These are phyloP conservation scores for Mimumesa dahlbomi DNA, from an alignment of 2,888 invertebrate genomes.

Conservation along the genomic window DNA sequence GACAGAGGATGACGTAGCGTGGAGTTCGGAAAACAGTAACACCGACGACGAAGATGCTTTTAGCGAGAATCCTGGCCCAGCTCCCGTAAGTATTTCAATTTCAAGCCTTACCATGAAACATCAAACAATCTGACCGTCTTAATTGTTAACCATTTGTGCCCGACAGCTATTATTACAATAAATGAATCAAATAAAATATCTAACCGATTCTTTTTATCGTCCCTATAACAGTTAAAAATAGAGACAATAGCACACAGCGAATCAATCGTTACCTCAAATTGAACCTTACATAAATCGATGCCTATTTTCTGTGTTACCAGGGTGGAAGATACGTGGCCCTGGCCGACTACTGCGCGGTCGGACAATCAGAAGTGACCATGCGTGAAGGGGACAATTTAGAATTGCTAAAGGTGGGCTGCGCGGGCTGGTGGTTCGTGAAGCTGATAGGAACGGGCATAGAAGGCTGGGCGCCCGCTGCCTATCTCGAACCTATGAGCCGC, in stretches of 20 bases:
- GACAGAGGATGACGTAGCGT: conserved; percentile 89
- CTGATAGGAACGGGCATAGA: conserved; percentile 88
- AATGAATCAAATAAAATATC: too few relatives aligned
- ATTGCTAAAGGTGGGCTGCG: conserved; percentile 94
- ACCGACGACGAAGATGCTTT: conserved; percentile 92
- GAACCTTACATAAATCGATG: too few relatives aligned
- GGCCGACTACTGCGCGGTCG: conserved; percentile 96
- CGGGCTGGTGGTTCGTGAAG: conserved; percentile 98
- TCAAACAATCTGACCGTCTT: too few relatives aligned
- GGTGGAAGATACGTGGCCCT: conserved; percentile 92
- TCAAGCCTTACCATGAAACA: too few relatives aligned
- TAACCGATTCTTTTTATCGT: too few relatives aligned
- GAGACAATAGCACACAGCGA: too few relatives aligned
- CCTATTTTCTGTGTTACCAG: conserved; percentile 81
- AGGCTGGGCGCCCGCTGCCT: conserved; percentile 97
- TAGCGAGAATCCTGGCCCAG: conserved; percentile 82
- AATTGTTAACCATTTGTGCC: too few relatives aligned
- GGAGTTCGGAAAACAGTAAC: conserved; percentile 96
- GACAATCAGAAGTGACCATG: conserved; percentile 94
- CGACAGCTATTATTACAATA: too few relatives aligned
- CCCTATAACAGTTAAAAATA: too few relatives aligned
- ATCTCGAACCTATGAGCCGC: conserved; percentile 89
- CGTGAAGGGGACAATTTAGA: conserved; percentile 95
- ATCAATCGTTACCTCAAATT: too few relatives aligned
- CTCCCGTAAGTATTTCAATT: conserved; percentile 79